Evolutionary conservation across 2,113 vertebrate genomes (phyloP).

Genomic region (Talpa occidentalis): DNA sequence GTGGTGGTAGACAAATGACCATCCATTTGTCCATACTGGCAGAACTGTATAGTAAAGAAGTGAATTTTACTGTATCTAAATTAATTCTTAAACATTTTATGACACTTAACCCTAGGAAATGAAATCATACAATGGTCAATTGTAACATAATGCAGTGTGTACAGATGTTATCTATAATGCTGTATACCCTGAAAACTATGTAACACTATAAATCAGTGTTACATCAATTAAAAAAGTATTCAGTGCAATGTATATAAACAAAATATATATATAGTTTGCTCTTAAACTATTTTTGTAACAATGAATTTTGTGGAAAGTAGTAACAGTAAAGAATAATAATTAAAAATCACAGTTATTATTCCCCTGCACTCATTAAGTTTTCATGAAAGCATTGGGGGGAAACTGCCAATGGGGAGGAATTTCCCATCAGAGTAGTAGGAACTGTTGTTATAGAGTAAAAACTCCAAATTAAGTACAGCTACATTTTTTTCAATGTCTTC

Average conservation of each 20-base stretch:
- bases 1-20: not conserved
- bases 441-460: not conserved
- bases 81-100: not conserved
- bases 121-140: not conserved
- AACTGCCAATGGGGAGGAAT: not conserved
- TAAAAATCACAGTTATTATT: not conserved
- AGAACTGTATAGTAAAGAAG: not conserved
- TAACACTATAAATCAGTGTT: not conserved
- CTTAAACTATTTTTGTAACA: conserved; percentile 8
- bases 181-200: not conserved
- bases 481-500: not conserved
- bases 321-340: not conserved
- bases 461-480: conserved; percentile 6
- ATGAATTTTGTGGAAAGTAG: not conserved
- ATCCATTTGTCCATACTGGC: not conserved
- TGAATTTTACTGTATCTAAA: not conserved
- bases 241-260: no score
- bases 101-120: no score
- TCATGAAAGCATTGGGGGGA: not conserved
- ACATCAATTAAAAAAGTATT: not conserved
- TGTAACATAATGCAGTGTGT: not conserved
- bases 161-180: not conserved
- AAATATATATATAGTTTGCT: not conserved
- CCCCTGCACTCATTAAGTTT: not conserved
- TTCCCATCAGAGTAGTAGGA: not conserved